phyloP scores from a whole-genome alignment of 2,888 invertebrate species.

The Hypomecis atomaria region DNA sequence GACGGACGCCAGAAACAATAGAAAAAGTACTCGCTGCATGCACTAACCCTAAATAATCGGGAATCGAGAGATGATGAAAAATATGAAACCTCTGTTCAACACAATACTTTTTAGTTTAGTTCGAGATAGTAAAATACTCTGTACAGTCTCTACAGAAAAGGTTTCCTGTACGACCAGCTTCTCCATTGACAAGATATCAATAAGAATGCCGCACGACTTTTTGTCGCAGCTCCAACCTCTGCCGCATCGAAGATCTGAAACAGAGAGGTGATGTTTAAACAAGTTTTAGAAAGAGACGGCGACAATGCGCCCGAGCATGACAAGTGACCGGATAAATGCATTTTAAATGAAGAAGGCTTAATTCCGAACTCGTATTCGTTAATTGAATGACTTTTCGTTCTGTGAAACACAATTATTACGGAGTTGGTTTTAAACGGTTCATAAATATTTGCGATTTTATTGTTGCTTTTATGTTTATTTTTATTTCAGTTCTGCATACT shows the following conservation, averaged over 20 bases:
- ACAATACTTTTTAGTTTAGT: too few relatives aligned
- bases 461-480: too few relatives aligned
- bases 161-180: too few relatives aligned
- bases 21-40: too few relatives aligned
- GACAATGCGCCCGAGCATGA: constrained; percentile 70
- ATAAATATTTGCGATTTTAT: constrained; percentile 25
- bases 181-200: background rate
- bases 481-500: too few relatives aligned
- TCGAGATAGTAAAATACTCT: too few relatives aligned
- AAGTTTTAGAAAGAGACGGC: constrained; percentile 75
- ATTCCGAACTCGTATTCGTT: constrained; percentile 76
- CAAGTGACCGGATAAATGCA: constrained; percentile 84
- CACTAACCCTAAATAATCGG: too few relatives aligned
- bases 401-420: constrained; percentile 39
- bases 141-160: too few relatives aligned
- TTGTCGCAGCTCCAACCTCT: constrained; percentile 42
- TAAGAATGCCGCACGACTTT: constrained; percentile 13
- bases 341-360: constrained; percentile 84
- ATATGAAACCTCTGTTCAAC: too few relatives aligned
- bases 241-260: constrained; percentile 68
- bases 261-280: constrained; percentile 67
- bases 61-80: too few relatives aligned
- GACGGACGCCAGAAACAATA: too few relatives aligned
- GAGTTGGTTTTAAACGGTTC: constrained; percentile 37
- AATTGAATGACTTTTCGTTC: constrained; percentile 73